A percentile compares a stretch with the other conserved stretches of the same genome.
These are phyloP conservation scores for Tachuris rubrigastra DNA, from an alignment of 2,113 vertebrate species.

Conservation along the genomic window DNA sequence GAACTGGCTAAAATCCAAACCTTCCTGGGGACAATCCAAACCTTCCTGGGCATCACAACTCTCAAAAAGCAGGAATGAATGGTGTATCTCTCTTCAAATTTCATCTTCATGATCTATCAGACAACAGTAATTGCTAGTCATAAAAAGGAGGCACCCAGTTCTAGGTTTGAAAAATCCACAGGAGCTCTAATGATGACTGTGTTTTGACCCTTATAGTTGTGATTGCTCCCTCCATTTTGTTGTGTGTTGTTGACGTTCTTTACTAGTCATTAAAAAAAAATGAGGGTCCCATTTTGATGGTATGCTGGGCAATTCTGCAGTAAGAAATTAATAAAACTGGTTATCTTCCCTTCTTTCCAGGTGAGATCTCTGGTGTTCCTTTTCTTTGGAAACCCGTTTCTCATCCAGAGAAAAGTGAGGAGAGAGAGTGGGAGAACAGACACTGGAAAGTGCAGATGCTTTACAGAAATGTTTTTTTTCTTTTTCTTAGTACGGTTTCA, in stretches of 20 bases:
- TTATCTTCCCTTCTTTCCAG: background rate
- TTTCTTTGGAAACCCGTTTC: slow-evolving; percentile 1
- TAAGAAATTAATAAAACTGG: background rate
- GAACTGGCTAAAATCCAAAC: background rate
- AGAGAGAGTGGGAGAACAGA: background rate
- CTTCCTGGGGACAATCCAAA: background rate
- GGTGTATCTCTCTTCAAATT: background rate
- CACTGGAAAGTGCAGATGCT: background rate
- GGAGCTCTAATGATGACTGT: background rate
- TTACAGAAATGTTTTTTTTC: background rate
- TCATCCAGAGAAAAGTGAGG: background rate
- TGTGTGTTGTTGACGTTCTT: background rate
- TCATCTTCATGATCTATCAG: background rate
- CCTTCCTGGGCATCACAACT: background rate
- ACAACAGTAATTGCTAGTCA: background rate
- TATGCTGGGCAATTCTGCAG: background rate
- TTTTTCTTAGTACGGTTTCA: slow-evolving; percentile 25
- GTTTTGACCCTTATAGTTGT: background rate
- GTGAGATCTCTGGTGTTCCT: background rate
- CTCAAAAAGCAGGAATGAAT: background rate
- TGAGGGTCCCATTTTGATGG: background rate
- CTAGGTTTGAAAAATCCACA: background rate
- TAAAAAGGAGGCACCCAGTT: background rate
- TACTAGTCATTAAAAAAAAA: background rate
- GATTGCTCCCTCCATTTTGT: background rate